Base-by-base conservation (phyloP, 2,113 vertebrate genomes). In the Edolisoma coerulescens region DNA sequence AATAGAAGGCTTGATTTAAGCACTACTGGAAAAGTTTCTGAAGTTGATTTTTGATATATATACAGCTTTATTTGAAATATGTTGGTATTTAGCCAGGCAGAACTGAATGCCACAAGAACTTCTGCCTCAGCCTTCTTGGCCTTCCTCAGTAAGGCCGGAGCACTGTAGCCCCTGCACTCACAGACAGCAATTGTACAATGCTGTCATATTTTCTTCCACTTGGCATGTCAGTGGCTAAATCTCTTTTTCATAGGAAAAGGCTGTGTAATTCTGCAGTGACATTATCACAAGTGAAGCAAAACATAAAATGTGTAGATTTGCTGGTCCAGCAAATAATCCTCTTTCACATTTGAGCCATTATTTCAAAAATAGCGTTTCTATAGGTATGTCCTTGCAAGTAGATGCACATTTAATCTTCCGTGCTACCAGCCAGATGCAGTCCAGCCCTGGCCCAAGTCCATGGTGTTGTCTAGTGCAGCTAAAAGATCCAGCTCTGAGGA, bases 1-100 rank as follows among this genome's bases (percentile, higher is more conserved):
- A 95, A 82, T 65, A 86, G 89, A 97, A 76, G 23, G 16, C 50
- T 87, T 54, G 2, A 89, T 93, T 95, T 94, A 88, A 89, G 21
- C 60, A 45, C 33, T 59, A 26, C 32, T 80, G 53, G 59, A 89
- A 87, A 84, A 56, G 49, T 78, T 91, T 93, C 64, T 65, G 78
- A 94, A 93, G 53, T 67, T 84, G 39, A 60, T 91, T 76, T 79
- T 89, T 83, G 78, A 56, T 53, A 44, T 76, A 49, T 94, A 75
- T 82, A 24, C 47, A 90, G 54, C 54, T 83, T 87, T 87, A 91
- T 90, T 87, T 86, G 53, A 90, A 85, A 77, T 47, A 54, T 1
- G 1, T n/a, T 82, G 82, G 52, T 95, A 90, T 79, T 85, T 80
- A 80, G 83, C 77, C 83, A 89, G 42, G 17, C 69, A 88, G 82